A percentile compares a stretch with the other conserved stretches of the same genome.
Evolutionary conservation across 2,888 invertebrate genomes (phyloP).

Genomic region (Catocala nupta): DNA sequence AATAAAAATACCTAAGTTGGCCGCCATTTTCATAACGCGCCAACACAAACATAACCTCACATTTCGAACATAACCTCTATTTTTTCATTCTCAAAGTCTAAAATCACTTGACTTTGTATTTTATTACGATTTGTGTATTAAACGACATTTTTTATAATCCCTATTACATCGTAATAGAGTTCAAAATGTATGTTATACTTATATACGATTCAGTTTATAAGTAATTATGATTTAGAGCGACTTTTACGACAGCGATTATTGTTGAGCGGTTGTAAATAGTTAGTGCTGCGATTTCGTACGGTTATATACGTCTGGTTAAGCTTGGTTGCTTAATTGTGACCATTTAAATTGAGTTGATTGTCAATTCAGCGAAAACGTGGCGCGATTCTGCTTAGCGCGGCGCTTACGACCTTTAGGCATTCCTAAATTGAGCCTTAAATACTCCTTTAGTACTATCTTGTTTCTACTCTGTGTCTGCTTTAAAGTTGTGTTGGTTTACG

Average conservation of each 20-base stretch:
- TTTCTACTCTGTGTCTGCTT: background rate
- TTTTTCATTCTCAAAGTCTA: constrained; percentile 37
- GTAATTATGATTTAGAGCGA: constrained; percentile 63
- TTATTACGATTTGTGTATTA: constrained; percentile 49
- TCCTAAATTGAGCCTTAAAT: background rate
- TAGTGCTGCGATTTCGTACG: constrained; percentile 56
- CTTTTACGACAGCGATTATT: constrained; percentile 62
- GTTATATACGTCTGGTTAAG: constrained; percentile 50
- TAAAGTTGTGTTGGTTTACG: too few relatives aligned
- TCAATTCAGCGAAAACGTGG: constrained; percentile 49
- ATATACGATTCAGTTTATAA: constrained; percentile 54
- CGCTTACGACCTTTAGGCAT: constrained; percentile 4
- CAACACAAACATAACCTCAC: constrained; percentile 55
- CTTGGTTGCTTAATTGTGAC: constrained; percentile 50
- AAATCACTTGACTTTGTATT: constrained; percentile 42
- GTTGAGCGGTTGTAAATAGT: constrained; percentile 56
- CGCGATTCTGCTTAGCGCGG: constrained; percentile 38
- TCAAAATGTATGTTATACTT: constrained; percentile 47
- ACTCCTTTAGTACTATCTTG: background rate
- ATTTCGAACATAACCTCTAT: constrained; percentile 38
- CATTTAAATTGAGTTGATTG: constrained; percentile 51
- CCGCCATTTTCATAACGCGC: constrained; percentile 64
- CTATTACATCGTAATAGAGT: constrained; percentile 52
- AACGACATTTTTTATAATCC: constrained; percentile 51
- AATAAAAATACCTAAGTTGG: constrained; percentile 64